Base-by-base conservation (phyloP, 2,888 invertebrate genomes). In the Rotaria socialis region DNA sequence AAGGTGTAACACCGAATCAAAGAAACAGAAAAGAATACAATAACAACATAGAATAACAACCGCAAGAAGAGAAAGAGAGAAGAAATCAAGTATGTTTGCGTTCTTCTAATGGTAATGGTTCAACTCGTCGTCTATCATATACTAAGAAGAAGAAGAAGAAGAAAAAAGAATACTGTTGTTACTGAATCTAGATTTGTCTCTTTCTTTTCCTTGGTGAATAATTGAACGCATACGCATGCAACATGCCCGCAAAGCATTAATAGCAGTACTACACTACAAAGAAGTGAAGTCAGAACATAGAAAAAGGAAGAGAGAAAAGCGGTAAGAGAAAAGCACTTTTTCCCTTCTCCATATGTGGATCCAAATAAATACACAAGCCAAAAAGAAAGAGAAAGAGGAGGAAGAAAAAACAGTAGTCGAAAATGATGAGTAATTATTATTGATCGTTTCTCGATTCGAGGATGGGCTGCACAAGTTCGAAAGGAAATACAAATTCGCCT, bases 41-140 rank as follows among this genome's bases (percentile, higher is more conserved):
- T 67, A 67, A 67, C 67, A 67, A 67, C 67, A 67, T 67, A 67
- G 67, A 67, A 67, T 67, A 67, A 67, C 11, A 67, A 67, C 67
- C 16, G 35, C 14, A 35, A 14, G 14, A 14, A 67, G 67, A 67
- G 14, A 67, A 67, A 35, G 14, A 35, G n/a, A 24, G n/a, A 10
- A 58, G 8, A n/a, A 58, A 58, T 24, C 24, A 58, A n/a, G 67
- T 27, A 67, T 14, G 67, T 67, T 27, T 67, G 27, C 35, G 67
- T 67, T 67, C 67, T 67, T 67, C 67, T 67, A 14, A 35, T 14
- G 11, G 5, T 67, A 14, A n/a, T 67, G 8, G 67, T 67, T 67
- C 67, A 67, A 67, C 67, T 67, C 27, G 35, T 67, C 67, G 27
- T 35, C 67, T 67, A 67, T 67, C 67, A 67, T 67, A 27, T 67